These are phyloP conservation scores for Lucilia sericata DNA, from an alignment of 1,140 invertebrate species.

Conservation along the genomic window DNA sequence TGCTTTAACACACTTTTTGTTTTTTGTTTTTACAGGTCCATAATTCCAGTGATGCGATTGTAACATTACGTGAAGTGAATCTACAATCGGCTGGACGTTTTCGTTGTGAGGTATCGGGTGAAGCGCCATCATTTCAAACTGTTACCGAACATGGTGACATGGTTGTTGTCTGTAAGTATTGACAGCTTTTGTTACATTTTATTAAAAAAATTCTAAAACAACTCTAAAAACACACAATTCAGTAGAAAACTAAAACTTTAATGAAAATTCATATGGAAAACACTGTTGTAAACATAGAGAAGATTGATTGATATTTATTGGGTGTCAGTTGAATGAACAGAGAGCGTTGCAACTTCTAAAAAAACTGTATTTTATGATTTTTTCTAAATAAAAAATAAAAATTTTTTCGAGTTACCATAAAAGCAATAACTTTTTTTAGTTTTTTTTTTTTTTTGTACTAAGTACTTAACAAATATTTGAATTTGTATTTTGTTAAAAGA, in stretches of 20 bases:
- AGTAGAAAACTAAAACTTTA: background rate
- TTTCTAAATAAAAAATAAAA: no score
- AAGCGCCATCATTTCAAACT: conserved; percentile 84
- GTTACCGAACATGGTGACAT: conserved; percentile 82
- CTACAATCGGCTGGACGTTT: conserved; percentile 83
- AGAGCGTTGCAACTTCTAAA: no score
- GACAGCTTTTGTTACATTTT: background rate
- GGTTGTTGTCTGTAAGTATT: conserved; percentile 81
- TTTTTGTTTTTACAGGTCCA: conserved; percentile 78
- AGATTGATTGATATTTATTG: conserved; percentile 7
- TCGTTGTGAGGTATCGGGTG: conserved; percentile 87
- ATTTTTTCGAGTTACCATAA: background rate
- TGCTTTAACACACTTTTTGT: conserved; percentile 56
- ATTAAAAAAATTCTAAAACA: background rate
- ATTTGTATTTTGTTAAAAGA: background rate
- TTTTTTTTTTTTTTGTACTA: no score
- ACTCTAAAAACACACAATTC: background rate
- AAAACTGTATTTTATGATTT: background rate
- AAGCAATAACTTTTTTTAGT: no score
- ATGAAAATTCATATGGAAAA: background rate
- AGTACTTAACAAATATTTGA: background rate
- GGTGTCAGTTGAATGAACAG: background rate
- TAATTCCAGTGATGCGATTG: conserved; percentile 79
- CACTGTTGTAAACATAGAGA: background rate
- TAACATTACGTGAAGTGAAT: conserved; percentile 80